These are phyloP conservation scores for Stictocephala bisonia DNA, from an alignment of 2,888 invertebrate genomes.

Conservation along the genomic window DNA sequence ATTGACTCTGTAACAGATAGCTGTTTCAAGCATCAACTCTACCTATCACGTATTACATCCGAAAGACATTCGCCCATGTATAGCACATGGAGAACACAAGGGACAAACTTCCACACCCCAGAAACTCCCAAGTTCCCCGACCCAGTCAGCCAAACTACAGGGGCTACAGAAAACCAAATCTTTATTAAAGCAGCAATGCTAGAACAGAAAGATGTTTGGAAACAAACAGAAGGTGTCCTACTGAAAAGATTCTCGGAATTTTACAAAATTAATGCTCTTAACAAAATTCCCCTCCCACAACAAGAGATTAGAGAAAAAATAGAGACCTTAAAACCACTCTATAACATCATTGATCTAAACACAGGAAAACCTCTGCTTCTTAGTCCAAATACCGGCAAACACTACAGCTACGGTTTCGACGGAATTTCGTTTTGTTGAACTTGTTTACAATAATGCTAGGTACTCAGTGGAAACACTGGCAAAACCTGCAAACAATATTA, in stretches of 20 bases:
- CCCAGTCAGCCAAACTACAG: not conserved
- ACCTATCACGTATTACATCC: not conserved
- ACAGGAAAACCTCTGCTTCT: not conserved
- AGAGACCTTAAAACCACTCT: not conserved
- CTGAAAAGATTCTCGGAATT: not conserved
- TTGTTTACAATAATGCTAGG: not conserved
- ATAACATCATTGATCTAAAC: not conserved
- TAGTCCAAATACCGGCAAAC: not conserved
- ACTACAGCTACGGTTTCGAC: not conserved
- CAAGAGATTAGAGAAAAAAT: not conserved
- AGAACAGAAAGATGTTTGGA: not conserved
- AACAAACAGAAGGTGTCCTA: conserved; percentile 2
- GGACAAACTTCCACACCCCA: not conserved
- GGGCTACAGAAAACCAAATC: not conserved
- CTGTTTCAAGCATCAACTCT: not conserved
- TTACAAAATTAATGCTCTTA: not conserved
- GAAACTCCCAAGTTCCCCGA: not conserved
- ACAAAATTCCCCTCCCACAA: not conserved
- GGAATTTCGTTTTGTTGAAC: not conserved
- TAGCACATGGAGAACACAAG: not conserved
- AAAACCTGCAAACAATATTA: conserved; percentile 13
- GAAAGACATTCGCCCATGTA: not conserved
- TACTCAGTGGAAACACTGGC: not conserved
- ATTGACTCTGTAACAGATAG: not conserved
- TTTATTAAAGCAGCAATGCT: not conserved